phyloP scores from a whole-genome alignment of 92 coral and sea anemone genomes.

The Scolanthus callimorphus region DNA sequence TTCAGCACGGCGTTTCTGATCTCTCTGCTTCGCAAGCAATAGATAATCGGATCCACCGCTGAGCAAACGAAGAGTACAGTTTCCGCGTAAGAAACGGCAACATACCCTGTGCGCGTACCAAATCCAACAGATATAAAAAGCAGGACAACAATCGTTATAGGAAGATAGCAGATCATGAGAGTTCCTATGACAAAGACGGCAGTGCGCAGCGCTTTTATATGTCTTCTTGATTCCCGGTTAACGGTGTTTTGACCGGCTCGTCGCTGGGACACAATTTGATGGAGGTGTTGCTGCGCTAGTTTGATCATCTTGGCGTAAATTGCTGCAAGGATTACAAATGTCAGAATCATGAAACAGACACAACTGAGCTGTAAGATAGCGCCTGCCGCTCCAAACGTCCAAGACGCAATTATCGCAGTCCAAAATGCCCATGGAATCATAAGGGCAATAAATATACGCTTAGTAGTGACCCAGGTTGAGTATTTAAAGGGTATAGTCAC shows the following conservation, averaged over 20 bases:
- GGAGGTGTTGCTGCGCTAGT: constrained; percentile 30
- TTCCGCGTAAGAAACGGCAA: constrained; percentile 25
- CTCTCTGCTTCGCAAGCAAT: constrained; percentile 28
- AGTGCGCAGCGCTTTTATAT: constrained; percentile 23
- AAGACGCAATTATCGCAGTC: constrained; percentile 31
- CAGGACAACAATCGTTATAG: constrained; percentile 21
- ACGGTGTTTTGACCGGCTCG: constrained; percentile 12
- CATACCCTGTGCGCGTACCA: not conserved
- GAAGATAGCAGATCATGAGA: constrained; percentile 26
- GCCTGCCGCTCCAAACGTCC: constrained; percentile 41
- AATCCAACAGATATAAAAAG: constrained; percentile 6
- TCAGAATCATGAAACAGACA: constrained; percentile 18
- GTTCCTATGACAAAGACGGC: constrained; percentile 31
- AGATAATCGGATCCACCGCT: constrained; percentile 26
- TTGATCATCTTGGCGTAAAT: constrained; percentile 35
- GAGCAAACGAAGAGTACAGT: constrained; percentile 25
- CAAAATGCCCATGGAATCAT: constrained; percentile 30
- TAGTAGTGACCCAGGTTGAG: constrained; percentile 22
- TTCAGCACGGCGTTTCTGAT: constrained; percentile 26
- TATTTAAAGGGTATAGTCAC: constrained; percentile 32
- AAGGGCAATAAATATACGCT: constrained; percentile 6
- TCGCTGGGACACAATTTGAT: constrained; percentile 21
- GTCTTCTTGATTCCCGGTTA: constrained; percentile 7
- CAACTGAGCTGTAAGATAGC: constrained; percentile 22
- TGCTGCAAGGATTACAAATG: constrained; percentile 11